Base-by-base conservation (phyloP, 1,140 invertebrate species). In the Trichonephila clavipes region DNA sequence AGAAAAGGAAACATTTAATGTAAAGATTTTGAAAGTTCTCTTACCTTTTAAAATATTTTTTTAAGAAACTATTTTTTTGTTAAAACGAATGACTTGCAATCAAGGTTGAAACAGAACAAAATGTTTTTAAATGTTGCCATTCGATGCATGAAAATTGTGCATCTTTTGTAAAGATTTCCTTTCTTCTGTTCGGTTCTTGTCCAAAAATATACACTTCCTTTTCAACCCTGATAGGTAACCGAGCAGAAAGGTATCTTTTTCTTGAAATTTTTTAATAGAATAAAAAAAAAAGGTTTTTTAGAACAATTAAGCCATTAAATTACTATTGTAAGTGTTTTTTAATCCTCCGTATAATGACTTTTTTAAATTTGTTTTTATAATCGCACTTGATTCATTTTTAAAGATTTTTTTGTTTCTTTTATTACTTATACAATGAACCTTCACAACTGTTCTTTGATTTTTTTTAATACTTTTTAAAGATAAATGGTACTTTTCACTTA, bases 221-320 rank as follows among this genome's bases (percentile, higher is more conserved):
- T 85, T 51, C 24, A 59, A 58, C 82, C 82, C 51, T 8, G 21
- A 85, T 58, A 58, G 19, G 82, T 58, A 85, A 58, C 82, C 82
- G 21, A 85, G 82, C 44, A 59, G 51, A 58, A 85, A 82, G 58
- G 58, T 44, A 14, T 21, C 21, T 34, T 28, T 4, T 72, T 1
- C 28, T 28, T 28, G n/a, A 72, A 72, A 72, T 34, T 72, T 18
- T 66, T 66, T 7, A 66, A 66, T 21, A 66, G n/a, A 19, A n/a
- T 66, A n/a, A n/a, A 10, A 19, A n/a, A 64, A 64, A 64, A 64
- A n/a, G 19, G 8, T 24, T 21, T 66, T 66, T 66, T 8, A n/a
- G 21, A n/a, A 66, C 21, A 66, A 6, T 6, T n/a, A 8, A 12
- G 21, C 1, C 19, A 66, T 66, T 21, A 66, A 66, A 66, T 10